Evolutionary conservation across 2,113 vertebrate species (phyloP).

Genomic region (Esox niger): DNA sequence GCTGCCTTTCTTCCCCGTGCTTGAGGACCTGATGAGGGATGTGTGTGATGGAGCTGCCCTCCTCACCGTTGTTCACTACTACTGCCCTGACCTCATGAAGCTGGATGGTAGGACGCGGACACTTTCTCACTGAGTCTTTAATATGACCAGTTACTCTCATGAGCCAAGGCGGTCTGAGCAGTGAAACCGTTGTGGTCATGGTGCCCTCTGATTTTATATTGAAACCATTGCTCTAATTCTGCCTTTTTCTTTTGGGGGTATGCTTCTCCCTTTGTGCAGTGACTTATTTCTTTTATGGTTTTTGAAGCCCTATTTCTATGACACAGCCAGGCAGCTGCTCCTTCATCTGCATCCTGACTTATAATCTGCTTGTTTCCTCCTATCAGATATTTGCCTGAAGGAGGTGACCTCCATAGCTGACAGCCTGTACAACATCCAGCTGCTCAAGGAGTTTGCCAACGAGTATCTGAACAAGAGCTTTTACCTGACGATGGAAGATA

Average conservation of each 20-base stretch:
- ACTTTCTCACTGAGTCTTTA: too few species aligned
- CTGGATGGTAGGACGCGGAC: slow-evolving; percentile 79
- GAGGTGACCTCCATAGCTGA: slow-evolving; percentile 88
- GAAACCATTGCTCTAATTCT: too few species aligned
- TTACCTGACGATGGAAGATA: slow-evolving; percentile 88
- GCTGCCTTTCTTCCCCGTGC: slow-evolving; percentile 82
- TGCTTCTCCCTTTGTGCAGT: too few species aligned
- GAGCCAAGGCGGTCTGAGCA: too few species aligned
- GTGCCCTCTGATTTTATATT: too few species aligned
- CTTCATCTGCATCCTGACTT: neutral
- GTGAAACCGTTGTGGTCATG: too few species aligned
- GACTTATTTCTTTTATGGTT: too few species aligned
- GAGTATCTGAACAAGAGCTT: slow-evolving; percentile 89
- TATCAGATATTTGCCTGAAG: slow-evolving; percentile 90
- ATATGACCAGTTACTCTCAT: too few species aligned
- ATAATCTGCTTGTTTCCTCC: slow-evolving; percentile 9
- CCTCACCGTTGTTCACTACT: slow-evolving; percentile 88
- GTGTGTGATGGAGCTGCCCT: slow-evolving; percentile 86
- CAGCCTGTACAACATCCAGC: slow-evolving; percentile 90
- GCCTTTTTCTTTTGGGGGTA: too few species aligned
- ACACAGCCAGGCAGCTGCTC: neutral
- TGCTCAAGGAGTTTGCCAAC: slow-evolving; percentile 85
- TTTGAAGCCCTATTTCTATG: neutral
- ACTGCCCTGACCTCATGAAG: slow-evolving; percentile 91
- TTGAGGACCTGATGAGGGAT: slow-evolving; percentile 91